These are phyloP conservation scores for Eupristina koningsbergeri DNA, from an alignment of 1,140 invertebrate genomes.

Conservation along the genomic window DNA sequence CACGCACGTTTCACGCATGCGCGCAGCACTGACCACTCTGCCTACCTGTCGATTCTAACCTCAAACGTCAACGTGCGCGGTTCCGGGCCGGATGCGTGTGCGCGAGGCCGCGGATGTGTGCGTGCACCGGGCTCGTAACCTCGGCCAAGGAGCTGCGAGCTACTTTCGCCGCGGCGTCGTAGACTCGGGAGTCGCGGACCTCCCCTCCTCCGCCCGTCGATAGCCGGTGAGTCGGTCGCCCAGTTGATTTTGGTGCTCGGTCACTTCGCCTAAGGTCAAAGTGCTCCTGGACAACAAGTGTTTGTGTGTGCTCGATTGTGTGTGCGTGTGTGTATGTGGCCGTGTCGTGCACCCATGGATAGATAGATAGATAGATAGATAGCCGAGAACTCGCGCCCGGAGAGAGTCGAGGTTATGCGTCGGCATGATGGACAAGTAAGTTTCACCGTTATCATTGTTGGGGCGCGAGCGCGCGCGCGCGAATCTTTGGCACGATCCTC, in stretches of 20 bases:
- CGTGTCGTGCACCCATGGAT: too few species aligned
- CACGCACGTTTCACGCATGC: slow-evolving; percentile 56
- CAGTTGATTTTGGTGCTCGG: slow-evolving; percentile 3
- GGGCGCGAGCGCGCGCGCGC: neutral
- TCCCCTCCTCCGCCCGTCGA: too few species aligned
- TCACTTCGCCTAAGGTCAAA: neutral
- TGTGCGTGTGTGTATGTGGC: neutral
- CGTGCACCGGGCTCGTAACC: neutral
- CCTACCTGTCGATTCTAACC: slow-evolving; percentile 70
- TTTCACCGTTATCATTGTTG: slow-evolving; percentile 4
- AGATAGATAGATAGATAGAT: neutral
- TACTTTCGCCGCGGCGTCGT: neutral
- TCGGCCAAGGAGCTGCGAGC: neutral
- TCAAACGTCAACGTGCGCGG: slow-evolving; percentile 65
- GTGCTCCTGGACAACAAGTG: neutral
- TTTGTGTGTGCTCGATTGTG: slow-evolving; percentile 22
- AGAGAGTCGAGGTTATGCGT: slow-evolving; percentile 42
- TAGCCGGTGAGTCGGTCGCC: neutral
- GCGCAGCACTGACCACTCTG: slow-evolving; percentile 48
- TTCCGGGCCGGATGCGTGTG: neutral
- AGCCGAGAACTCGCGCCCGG: neutral
- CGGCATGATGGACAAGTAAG: slow-evolving; percentile 48
- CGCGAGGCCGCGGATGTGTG: neutral
- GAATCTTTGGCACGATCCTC: too few species aligned
- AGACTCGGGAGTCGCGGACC: neutral